A percentile compares a stretch with the other conserved stretches of the same genome.
Conservation (phyloP, 2,888 invertebrate species). For the Molorchus minor region DNA sequence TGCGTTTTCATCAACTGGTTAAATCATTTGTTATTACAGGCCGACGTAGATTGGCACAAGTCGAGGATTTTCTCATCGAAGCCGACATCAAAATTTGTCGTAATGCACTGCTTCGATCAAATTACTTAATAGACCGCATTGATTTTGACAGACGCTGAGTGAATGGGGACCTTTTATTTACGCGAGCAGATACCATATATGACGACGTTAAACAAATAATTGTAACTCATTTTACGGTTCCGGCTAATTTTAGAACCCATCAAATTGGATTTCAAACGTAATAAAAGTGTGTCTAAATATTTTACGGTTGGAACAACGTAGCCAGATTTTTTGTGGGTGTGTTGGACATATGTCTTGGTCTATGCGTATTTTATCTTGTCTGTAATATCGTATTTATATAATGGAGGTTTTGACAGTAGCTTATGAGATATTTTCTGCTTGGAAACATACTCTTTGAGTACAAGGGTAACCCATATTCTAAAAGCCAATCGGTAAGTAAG, state of each 20-base stretch:
- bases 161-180: slow-evolving; percentile 15
- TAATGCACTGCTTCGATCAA: background rate
- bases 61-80: background rate
- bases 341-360: slow-evolving; percentile 21
- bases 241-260: slow-evolving; percentile 23
- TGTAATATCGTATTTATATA: too few species aligned
- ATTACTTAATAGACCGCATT: slow-evolving; percentile 2
- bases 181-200: slow-evolving; percentile 15
- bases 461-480: too few species aligned
- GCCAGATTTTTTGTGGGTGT: slow-evolving; percentile 16
- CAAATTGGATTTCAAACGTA: slow-evolving; percentile 23
- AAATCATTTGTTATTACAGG: background rate
- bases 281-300: slow-evolving; percentile 29
- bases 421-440: too few species aligned
- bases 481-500: too few species aligned
- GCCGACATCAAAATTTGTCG: background rate
- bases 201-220: slow-evolving; percentile 28
- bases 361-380: slow-evolving; percentile 8
- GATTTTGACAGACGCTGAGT: slow-evolving; percentile 14
- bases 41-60: background rate
- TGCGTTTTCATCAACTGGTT: background rate
- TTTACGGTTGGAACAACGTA: slow-evolving; percentile 15
- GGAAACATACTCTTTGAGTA: too few species aligned
- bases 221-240: slow-evolving; percentile 22
- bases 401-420: too few species aligned